Percentiles rank a stretch among this genome's conserved stretches.
Evolutionary conservation across 2,113 vertebrate genomes (phyloP).

Genomic region (Sturnira hondurensis): DNA sequence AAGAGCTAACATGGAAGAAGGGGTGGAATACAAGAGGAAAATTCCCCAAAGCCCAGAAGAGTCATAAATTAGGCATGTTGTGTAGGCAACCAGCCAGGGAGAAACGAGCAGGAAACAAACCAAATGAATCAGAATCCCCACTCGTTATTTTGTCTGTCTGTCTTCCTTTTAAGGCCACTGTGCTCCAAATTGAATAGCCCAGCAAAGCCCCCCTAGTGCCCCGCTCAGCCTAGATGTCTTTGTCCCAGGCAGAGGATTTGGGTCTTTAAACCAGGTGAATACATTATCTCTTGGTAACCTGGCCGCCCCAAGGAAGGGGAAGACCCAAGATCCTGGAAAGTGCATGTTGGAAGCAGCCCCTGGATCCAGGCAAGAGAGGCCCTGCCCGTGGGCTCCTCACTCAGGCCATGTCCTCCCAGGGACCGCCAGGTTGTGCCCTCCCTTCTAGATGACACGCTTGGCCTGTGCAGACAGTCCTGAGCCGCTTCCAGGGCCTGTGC

Average conservation of each 20-base stretch:
- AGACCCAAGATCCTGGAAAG: not conserved
- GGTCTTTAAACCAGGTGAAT: not conserved
- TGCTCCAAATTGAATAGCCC: not conserved
- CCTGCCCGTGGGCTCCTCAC: not conserved
- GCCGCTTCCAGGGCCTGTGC: no score
- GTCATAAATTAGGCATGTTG: no score
- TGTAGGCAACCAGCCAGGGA: not conserved
- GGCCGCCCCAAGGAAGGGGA: not conserved
- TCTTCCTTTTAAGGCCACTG: not conserved
- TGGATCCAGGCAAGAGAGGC: not conserved
- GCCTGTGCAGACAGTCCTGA: no score
- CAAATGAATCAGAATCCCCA: not conserved
- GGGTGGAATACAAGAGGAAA: no score
- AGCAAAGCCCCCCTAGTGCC: not conserved
- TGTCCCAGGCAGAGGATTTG: slow-evolving; percentile 20
- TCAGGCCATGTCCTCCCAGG: not conserved
- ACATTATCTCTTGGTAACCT: not conserved
- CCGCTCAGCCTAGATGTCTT: not conserved
- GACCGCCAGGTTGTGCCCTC: not conserved
- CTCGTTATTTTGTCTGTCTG: not conserved
- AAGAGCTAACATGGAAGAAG: no score
- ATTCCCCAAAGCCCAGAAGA: no score
- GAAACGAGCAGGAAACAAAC: not conserved
- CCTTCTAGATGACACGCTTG: no score
- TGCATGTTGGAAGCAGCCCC: not conserved